Conservation (phyloP, 2,113 vertebrate genomes). For the Motacilla alba region DNA sequence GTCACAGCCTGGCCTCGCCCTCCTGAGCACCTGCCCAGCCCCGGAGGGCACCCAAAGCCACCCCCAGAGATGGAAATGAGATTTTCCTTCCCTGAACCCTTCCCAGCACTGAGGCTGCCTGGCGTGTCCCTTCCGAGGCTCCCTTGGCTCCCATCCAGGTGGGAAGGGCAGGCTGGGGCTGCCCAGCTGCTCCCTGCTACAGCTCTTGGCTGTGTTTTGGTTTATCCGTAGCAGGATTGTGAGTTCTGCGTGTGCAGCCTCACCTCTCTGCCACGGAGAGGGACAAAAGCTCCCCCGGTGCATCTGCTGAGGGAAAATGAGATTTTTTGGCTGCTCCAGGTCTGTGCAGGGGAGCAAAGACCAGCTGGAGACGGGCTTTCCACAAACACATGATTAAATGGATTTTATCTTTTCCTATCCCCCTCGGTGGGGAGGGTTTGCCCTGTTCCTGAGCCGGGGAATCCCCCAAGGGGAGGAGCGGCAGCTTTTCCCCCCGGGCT, state of each 20-base stretch:
- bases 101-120: not conserved
- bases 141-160: fast-evolving
- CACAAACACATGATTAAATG: fast-evolving
- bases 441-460: fast-evolving
- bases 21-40: fast-evolving
- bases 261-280: fast-evolving
- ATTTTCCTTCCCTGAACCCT: not conserved
- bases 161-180: not conserved
- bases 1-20: too few relatives aligned
- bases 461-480: too few relatives aligned
- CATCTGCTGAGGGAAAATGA: fast-evolving
- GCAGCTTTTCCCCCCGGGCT: not conserved
- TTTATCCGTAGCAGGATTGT: fast-evolving
- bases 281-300: fast-evolving
- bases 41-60: not conserved
- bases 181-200: not conserved
- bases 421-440: fast-evolving
- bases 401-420: fast-evolving
- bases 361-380: not conserved
- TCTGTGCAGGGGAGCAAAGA: not conserved
- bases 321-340: fast-evolving
- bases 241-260: not conserved
- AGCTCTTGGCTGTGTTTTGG: fast-evolving
- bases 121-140: not conserved
- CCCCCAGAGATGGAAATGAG: fast-evolving